Percentiles rank a stretch among this genome's conserved stretches.
These are phyloP conservation scores for Drosophila aff. DNA, from an alignment of 1,140 invertebrate genomes.

Conservation along the genomic window DNA sequence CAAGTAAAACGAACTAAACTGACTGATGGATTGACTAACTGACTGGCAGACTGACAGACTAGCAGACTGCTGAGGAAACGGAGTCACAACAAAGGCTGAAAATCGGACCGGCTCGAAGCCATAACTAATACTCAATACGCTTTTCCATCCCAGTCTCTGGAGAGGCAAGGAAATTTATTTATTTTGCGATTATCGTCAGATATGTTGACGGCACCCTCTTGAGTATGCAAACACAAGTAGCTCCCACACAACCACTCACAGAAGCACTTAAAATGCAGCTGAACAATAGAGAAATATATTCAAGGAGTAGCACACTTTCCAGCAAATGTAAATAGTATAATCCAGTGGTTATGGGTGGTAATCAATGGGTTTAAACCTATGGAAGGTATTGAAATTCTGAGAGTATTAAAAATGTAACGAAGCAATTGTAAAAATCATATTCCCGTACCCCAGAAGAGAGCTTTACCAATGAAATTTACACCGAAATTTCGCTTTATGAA, in stretches of 20 bases:
- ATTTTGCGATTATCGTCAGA: constrained; percentile 31
- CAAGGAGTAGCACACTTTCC: constrained; percentile 1
- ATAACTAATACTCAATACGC: constrained; percentile 11
- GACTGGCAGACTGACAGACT: constrained; percentile 35
- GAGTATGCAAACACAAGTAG: constrained; percentile 32
- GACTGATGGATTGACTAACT: constrained; percentile 62
- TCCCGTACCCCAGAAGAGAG: background rate
- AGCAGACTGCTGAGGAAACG: constrained; percentile 2
- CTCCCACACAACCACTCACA: constrained; percentile 8
- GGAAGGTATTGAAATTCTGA: too few species aligned
- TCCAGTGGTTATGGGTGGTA: background rate
- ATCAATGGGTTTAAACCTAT: background rate
- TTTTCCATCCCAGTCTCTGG: constrained; percentile 11
- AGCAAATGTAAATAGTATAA: background rate
- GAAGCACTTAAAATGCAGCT: constrained; percentile 3
- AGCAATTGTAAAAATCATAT: background rate
- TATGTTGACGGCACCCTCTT: constrained; percentile 33
- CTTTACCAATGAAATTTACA: background rate
- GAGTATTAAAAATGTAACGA: background rate
- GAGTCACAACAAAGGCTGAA: constrained; percentile 16
- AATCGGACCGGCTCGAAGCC: constrained; percentile 9
- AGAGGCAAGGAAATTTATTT: constrained; percentile 27
- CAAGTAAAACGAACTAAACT: constrained; percentile 44
- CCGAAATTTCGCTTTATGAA: background rate
- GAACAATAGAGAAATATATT: background rate